Evolutionary conservation across 2,888 invertebrate genomes (phyloP).

Genomic region (Laspeyria flexula): DNA sequence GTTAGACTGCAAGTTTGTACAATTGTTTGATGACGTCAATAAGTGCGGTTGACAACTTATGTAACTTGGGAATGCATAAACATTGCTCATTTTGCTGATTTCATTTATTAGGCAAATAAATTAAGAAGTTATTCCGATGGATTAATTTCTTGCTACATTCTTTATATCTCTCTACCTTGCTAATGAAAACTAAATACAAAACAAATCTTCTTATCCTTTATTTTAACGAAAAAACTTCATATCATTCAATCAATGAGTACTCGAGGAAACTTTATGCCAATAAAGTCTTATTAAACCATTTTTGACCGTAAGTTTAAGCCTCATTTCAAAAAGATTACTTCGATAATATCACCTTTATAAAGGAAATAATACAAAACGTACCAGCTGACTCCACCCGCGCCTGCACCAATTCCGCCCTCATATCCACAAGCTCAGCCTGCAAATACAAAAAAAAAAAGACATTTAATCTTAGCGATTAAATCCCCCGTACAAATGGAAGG

Average conservation of each 20-base stretch:
- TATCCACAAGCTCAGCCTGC: constrained; percentile 92
- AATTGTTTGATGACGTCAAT: constrained; percentile 9
- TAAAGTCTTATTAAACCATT: too few relatives aligned
- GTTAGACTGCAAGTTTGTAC: constrained; percentile 2
- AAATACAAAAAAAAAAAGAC: constrained; percentile 55
- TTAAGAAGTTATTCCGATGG: too few relatives aligned
- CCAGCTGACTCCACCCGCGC: constrained; percentile 85
- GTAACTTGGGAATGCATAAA: not conserved
- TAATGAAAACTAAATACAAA: too few relatives aligned
- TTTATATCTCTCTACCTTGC: too few relatives aligned
- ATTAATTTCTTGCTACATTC: too few relatives aligned
- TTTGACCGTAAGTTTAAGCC: too few relatives aligned
- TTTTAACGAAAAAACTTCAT: too few relatives aligned
- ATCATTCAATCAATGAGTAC: too few relatives aligned
- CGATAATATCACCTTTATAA: not conserved
- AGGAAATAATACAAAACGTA: constrained; percentile 41
- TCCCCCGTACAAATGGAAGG: constrained; percentile 50
- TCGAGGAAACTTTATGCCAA: too few relatives aligned
- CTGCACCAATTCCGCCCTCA: constrained; percentile 91
- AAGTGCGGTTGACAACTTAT: constrained; percentile 4
- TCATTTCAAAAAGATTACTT: not conserved
- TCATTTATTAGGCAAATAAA: too few relatives aligned
- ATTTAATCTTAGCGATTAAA: constrained; percentile 46
- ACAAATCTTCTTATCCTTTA: too few relatives aligned
- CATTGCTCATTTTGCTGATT: not conserved